phyloP scores from a whole-genome alignment of 2,888 invertebrate genomes.

The Ypsolopha scabrella region DNA sequence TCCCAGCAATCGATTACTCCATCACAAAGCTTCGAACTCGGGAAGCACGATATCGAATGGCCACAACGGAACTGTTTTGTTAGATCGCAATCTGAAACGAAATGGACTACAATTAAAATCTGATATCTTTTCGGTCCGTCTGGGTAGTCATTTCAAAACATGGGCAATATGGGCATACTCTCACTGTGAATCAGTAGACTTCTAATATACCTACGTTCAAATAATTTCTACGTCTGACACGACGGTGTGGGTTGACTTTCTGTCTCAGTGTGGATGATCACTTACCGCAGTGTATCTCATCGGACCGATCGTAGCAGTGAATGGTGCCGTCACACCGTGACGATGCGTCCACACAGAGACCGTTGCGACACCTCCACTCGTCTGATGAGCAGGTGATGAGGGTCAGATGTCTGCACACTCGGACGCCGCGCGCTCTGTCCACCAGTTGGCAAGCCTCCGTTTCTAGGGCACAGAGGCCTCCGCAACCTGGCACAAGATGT shows the following conservation, averaged over 20 bases:
- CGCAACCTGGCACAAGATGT: conserved; percentile 68
- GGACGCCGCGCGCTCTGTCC: conserved; percentile 60
- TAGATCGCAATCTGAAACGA: conserved; percentile 73
- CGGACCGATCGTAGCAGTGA: conserved; percentile 80
- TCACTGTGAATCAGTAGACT: neutral
- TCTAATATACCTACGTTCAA: neutral
- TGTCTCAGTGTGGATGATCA: conserved; percentile 6
- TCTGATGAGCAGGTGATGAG: conserved; percentile 71
- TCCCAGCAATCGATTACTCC: conserved; percentile 84
- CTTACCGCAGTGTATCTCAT: conserved; percentile 80
- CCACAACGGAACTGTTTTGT: conserved; percentile 79
- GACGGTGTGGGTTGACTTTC: neutral
- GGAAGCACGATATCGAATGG: conserved; percentile 78
- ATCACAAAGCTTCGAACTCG: conserved; percentile 77
- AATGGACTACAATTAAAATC: neutral
- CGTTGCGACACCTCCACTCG: conserved; percentile 80
- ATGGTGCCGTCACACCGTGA: conserved; percentile 79
- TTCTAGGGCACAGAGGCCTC: conserved; percentile 73
- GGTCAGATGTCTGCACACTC: conserved; percentile 69
- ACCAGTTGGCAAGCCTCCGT: conserved; percentile 74
- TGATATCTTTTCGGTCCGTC: neutral
- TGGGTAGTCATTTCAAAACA: neutral
- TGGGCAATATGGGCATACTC: neutral
- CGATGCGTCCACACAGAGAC: conserved; percentile 73
- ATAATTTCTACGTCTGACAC: too few relatives aligned